These are phyloP conservation scores for Lissonota sp. DNA, from an alignment of 2,888 invertebrate species.

Conservation along the genomic window DNA sequence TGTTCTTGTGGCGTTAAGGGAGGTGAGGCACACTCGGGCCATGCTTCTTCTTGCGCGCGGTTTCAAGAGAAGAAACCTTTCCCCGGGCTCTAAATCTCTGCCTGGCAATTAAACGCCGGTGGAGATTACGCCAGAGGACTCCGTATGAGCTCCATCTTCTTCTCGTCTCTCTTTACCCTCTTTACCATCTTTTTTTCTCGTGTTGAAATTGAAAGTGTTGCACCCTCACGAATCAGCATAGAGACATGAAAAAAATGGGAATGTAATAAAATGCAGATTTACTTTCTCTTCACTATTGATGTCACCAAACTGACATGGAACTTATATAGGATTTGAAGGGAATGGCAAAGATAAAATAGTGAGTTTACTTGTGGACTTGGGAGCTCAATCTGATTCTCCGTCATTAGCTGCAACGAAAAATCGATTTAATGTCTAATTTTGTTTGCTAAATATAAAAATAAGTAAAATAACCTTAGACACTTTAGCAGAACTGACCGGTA, in stretches of 20 bases:
- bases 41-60: constrained; percentile 31
- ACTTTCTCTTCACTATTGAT: constrained; percentile 15
- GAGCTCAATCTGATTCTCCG: no score
- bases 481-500: no score
- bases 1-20: constrained; percentile 6
- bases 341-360: no score
- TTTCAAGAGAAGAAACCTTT: constrained; percentile 44
- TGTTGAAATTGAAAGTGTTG: constrained; percentile 12
- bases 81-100: constrained; percentile 61
- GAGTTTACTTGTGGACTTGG: no score
- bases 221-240: constrained; percentile 25
- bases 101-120: constrained; percentile 66
- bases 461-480: no score
- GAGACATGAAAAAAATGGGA: constrained; percentile 16
- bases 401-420: no score
- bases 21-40: constrained; percentile 1
- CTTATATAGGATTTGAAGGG: no score
- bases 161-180: neutral
- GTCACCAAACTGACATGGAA: neutral
- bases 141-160: constrained; percentile 29
- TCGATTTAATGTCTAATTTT: no score
- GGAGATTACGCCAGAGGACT: constrained; percentile 56
- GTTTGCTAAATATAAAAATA: no score
- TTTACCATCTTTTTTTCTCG: neutral
- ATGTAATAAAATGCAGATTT: constrained; percentile 35